A percentile compares a stretch with the other conserved stretches of the same genome.
phyloP scores from a whole-genome alignment of 2,888 invertebrate genomes.

The Ernsta delagoae region DNA sequence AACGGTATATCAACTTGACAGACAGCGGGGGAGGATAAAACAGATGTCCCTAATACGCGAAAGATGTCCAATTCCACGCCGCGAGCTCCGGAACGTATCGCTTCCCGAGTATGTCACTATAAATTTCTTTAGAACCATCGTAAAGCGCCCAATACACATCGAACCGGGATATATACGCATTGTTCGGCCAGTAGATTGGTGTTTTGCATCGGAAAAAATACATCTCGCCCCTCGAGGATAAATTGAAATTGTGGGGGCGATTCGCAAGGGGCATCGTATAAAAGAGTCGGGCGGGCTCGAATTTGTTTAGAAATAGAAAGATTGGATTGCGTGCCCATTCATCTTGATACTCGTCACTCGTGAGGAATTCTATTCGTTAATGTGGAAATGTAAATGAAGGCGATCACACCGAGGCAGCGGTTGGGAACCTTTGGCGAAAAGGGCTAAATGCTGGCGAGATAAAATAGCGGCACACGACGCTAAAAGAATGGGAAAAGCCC shows the following conservation, averaged over 20 bases:
- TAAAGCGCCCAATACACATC: conserved; percentile 54
- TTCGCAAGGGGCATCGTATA: conserved; percentile 61
- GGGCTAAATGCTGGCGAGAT: too few species aligned
- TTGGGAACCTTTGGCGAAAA: too few species aligned
- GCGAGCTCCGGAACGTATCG: conserved; percentile 60
- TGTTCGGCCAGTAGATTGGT: conserved; percentile 57
- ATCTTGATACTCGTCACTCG: conserved; percentile 21
- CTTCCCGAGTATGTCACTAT: conserved; percentile 64
- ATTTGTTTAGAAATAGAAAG: conserved; percentile 34
- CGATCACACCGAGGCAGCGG: too few species aligned
- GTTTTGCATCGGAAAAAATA: conserved; percentile 76
- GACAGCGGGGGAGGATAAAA: conserved; percentile 40
- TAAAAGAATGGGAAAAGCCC: too few species aligned
- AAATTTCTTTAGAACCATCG: conserved; percentile 68
- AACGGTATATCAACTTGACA: conserved; percentile 40
- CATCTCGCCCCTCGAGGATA: conserved; percentile 61
- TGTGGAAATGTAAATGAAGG: conserved; percentile 2
- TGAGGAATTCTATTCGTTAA: conserved; percentile 9
- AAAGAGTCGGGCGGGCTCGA: conserved; percentile 45
- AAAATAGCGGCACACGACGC: too few species aligned
- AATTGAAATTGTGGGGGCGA: conserved; percentile 75
- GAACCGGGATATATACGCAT: conserved; percentile 44
- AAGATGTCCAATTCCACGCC: conserved; percentile 47
- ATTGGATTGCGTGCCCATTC: conserved; percentile 33
- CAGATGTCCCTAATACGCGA: conserved; percentile 45